Evolutionary conservation across 2,888 invertebrate genomes (phyloP), one percentile per base, ranked within the genome.

Genomic region (Periphyllus acericola): DNA sequence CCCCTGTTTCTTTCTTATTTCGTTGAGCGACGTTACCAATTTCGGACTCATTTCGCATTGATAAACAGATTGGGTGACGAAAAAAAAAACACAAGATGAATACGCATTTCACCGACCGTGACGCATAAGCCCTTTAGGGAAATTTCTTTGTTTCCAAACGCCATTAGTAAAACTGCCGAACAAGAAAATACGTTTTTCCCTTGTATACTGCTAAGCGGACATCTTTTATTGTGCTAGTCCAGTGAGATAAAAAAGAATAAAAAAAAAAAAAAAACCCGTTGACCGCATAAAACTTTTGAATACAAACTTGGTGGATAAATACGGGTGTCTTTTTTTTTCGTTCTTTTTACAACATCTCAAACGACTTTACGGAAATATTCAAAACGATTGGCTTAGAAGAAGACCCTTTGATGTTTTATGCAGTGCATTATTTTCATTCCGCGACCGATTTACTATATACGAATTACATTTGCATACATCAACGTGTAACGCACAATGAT

Each of bases 161-260:
- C 72, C 79, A 80, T 86, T 86, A 86, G 86, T 80, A 86, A 86
- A 86, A 86, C 85, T 86, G 85, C 79, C 85, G 85, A 86, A 86
- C 86, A 80, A 80, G 80, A 80, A 86, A 74, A 86, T 86, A 86
- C 86, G 79, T 80, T 74, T 86, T 80, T 55, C 68, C 60, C 72
- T 72, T 72, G 85, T 85, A 60, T n/a, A 36, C 55, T 80, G 36
- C 40, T 86, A 86, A 80, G 72, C 72, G 60, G 72, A 80, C 80
- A 74, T 80, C n/a, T 86, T 86, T 86, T 86, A 86, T 86, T 80
- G 80, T 80, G 32, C 86, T 29, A 17, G 79, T 86, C 86, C 72
- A 40, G 36, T 74, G 55, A 83, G 83, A 86, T 72, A 72, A 86
- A 72, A 85, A 68, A n/a, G n/a, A n/a, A n/a, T n/a, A n/a, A n/a